Evolutionary conservation across 2,113 vertebrate genomes (phyloP).

Genomic region (Osmerus mordax): DNA sequence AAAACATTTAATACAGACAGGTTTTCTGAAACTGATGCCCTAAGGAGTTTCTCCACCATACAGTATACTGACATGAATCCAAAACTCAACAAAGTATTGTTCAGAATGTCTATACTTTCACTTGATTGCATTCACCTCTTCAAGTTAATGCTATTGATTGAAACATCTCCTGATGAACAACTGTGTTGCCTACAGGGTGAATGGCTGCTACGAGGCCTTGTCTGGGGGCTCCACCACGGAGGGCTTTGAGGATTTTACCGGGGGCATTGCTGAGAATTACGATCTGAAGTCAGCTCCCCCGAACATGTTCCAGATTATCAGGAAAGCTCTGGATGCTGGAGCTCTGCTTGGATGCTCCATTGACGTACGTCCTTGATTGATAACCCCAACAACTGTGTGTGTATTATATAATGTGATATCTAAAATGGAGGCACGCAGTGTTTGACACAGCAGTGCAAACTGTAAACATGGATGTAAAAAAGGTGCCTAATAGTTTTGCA

Average conservation of each 20-base stretch:
- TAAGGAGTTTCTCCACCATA: too few relatives aligned
- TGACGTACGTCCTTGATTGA: constrained; percentile 72
- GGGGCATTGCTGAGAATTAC: constrained; percentile 88
- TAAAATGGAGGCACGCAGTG: too few relatives aligned
- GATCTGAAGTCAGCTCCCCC: constrained; percentile 79
- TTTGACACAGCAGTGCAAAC: not conserved
- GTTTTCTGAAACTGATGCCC: too few relatives aligned
- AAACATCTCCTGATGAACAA: too few relatives aligned
- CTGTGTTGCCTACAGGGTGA: constrained; percentile 66
- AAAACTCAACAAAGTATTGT: too few relatives aligned
- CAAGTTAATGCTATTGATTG: too few relatives aligned
- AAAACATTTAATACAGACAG: too few relatives aligned
- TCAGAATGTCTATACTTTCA: too few relatives aligned
- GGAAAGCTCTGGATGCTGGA: constrained; percentile 85
- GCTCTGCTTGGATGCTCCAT: constrained; percentile 93
- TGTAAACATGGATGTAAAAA: not conserved
- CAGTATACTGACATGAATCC: too few relatives aligned
- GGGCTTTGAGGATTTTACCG: constrained; percentile 94
- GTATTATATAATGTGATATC: too few relatives aligned
- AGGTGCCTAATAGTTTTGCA: not conserved
- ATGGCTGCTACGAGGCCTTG: constrained; percentile 86
- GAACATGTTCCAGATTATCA: constrained; percentile 86
- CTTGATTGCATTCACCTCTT: too few relatives aligned
- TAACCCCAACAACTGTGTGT: too few relatives aligned
- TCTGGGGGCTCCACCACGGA: constrained; percentile 91